Evolutionary conservation across 1,140 invertebrate genomes (phyloP).

Genomic region (Pseudomyrmex pallidus): DNA sequence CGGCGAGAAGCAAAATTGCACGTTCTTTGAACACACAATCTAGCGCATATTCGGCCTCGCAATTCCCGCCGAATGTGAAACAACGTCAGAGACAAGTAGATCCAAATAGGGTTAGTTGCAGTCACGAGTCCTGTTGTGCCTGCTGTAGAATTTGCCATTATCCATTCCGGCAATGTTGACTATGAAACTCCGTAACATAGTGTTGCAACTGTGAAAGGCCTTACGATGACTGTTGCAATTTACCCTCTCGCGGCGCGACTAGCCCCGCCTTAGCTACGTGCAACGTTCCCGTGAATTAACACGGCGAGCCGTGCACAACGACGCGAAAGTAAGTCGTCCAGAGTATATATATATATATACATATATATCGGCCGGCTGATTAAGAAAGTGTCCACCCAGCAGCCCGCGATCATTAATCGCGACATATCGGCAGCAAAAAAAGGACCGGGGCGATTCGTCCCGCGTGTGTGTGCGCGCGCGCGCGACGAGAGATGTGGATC

Average conservation of each 20-base stretch:
- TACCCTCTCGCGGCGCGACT: constrained; percentile 39
- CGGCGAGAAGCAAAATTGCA: neutral
- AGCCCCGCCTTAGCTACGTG: constrained; percentile 25
- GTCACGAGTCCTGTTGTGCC: constrained; percentile 38
- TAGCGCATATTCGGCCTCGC: neutral
- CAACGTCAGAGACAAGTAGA: neutral
- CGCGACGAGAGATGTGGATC: constrained; percentile 20
- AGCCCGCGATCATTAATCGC: constrained; percentile 18
- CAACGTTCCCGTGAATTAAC: constrained; percentile 38
- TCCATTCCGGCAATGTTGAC: constrained; percentile 43
- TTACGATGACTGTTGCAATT: constrained; percentile 51
- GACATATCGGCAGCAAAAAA: constrained; percentile 12
- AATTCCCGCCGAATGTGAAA: neutral
- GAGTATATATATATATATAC: neutral
- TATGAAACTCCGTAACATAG: constrained; percentile 40
- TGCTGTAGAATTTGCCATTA: constrained; percentile 46
- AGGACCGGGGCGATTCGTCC: constrained; percentile 3
- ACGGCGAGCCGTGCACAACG: neutral
- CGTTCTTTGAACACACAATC: neutral
- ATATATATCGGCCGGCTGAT: constrained; percentile 26
- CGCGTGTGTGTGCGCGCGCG: constrained; percentile 28
- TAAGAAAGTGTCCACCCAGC: constrained; percentile 37
- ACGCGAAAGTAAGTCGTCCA: constrained; percentile 39
- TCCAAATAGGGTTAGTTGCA: constrained; percentile 33
- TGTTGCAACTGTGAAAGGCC: constrained; percentile 51